Percentiles rank a stretch among this genome's conserved stretches.
These are phyloP conservation scores for Ditylenchus weischeri DNA, from an alignment of 2,888 invertebrate genomes.

Conservation along the genomic window DNA sequence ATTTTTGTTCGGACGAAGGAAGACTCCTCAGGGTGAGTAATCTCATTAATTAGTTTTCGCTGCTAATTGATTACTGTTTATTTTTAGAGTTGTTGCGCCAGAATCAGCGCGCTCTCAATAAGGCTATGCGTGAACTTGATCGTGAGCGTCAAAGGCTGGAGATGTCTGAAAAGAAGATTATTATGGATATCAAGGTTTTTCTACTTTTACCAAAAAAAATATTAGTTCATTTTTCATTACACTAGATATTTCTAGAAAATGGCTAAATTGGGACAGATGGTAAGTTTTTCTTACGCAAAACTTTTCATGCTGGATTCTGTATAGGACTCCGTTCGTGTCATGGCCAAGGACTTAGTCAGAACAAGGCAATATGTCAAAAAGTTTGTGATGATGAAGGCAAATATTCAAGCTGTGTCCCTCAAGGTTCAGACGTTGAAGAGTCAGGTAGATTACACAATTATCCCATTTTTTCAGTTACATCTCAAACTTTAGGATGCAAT, in stretches of 20 bases:
- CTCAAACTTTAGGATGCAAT: slow-evolving; percentile 67
- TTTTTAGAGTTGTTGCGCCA: slow-evolving; percentile 83
- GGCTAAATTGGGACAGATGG: slow-evolving; percentile 98
- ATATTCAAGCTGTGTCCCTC: slow-evolving; percentile 92
- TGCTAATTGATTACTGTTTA: slow-evolving; percentile 59
- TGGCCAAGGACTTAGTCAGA: slow-evolving; percentile 96
- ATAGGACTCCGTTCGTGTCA: slow-evolving; percentile 96
- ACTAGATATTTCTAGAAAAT: slow-evolving; percentile 67
- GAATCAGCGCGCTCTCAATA: slow-evolving; percentile 93
- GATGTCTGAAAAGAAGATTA: slow-evolving; percentile 96
- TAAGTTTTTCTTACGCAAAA: slow-evolving; percentile 59
- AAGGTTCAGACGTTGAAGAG: slow-evolving; percentile 96
- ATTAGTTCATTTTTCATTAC: too few relatives aligned
- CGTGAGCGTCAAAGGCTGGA: slow-evolving; percentile 74
- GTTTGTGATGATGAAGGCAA: slow-evolving; percentile 98
- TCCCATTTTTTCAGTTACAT: too few relatives aligned
- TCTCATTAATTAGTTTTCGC: background rate
- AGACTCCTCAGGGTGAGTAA: slow-evolving; percentile 15
- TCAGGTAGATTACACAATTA: slow-evolving; percentile 68
- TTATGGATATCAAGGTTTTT: slow-evolving; percentile 79
- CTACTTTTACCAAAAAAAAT: too few relatives aligned
- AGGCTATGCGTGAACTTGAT: slow-evolving; percentile 92
- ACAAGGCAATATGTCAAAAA: slow-evolving; percentile 87
- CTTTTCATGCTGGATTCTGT: slow-evolving; percentile 24
- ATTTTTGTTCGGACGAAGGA: slow-evolving; percentile 28